phyloP scores from a whole-genome alignment of 2,113 vertebrate genomes.

The Nymphicus hollandicus region DNA sequence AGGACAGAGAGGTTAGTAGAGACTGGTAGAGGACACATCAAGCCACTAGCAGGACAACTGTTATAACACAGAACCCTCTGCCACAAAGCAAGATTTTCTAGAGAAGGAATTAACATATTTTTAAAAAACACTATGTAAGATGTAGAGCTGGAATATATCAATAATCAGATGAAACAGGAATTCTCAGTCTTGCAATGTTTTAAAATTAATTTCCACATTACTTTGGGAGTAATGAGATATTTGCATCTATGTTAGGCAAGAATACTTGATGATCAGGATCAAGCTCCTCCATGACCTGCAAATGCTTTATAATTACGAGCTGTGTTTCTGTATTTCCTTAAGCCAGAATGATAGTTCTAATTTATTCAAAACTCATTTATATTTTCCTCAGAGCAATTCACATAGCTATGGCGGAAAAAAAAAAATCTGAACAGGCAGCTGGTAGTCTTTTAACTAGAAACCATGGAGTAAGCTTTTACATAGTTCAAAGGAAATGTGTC shows the following conservation, averaged over 20 bases:
- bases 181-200: neutral
- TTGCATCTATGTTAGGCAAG: neutral
- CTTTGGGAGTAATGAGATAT: neutral
- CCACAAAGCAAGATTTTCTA: neutral
- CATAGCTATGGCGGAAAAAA: neutral
- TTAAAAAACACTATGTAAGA: neutral
- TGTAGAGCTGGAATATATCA: neutral
- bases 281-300: neutral
- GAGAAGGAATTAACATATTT: neutral
- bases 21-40: neutral
- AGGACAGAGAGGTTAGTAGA: neutral
- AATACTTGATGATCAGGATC: neutral
- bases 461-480: neutral
- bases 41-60: neutral
- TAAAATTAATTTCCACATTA: neutral
- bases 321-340: neutral
- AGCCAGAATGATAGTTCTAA: neutral
- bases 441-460: neutral
- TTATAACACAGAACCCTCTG: neutral
- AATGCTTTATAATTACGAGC: neutral
- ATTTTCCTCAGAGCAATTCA: slow-evolving; percentile 6
- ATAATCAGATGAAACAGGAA: neutral
- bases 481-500: neutral
- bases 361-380: neutral
- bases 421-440: neutral